Base-by-base conservation (phyloP, 2,797 vertebrate species). In the Acipenser ruthenus region DNA sequence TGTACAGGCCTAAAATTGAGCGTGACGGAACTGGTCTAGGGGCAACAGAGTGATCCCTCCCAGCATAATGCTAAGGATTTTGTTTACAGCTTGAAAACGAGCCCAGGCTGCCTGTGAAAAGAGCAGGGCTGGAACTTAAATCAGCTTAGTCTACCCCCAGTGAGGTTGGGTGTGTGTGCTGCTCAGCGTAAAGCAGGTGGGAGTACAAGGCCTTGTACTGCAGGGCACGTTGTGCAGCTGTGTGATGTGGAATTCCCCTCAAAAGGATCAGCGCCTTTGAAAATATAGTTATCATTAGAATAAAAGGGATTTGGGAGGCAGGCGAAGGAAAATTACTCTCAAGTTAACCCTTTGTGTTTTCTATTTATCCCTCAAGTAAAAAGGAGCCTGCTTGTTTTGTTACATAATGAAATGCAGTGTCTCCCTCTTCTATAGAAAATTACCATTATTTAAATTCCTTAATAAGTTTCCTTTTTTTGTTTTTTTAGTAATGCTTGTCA, bases 161-260 rank as follows among this genome's bases (percentile, higher is more conserved):
- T 10, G 10, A 75, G 47, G 79, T 77, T 76, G 80, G 18, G 18
- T 82, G 78, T 74, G 81, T n/a, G 47, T 67, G 18, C 65, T 65
- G 78, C 48, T 73, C 67, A 72, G 77, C 76, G 76, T 73, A 74
- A 78, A 83, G 74, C 72, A 83, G 84, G 84, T 86, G 86, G 78
- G 73, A 10, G 74, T 82, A 72, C 51, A 18, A 73, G 37, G 49
- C 56, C 49, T 6, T 53, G 50, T 59, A 59, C 55, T 63, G 53
- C 66, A 84, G 82, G 85, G 84, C 87, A 88, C 82, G 80, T 79
- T 67, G 68, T 60, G 77, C 88, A 89, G 88, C 84, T 91, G 88
- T 74, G 82, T 83, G 84, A 70, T 74, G 80, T 64, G 92, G 93
- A 94, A 93, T 92, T 94, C 88, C 92, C 93, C 90, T 84, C 71